These are phyloP conservation scores for Pyxicephalus adspersus DNA, from an alignment of 2,113 vertebrate genomes.

Conservation along the genomic window DNA sequence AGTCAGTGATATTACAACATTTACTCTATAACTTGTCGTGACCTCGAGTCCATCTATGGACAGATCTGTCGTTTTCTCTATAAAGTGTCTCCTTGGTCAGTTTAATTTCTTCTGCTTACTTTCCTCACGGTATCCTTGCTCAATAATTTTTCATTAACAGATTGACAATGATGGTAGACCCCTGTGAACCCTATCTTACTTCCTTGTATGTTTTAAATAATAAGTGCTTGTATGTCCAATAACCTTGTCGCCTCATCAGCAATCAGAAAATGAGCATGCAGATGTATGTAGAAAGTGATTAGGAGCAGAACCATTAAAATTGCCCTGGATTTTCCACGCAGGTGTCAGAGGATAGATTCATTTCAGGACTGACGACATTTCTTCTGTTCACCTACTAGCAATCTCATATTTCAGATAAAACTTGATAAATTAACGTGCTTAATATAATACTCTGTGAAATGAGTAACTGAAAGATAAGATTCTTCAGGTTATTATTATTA, in stretches of 20 bases:
- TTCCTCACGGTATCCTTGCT: slow-evolving; percentile 88
- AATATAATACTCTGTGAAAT: slow-evolving; percentile 22
- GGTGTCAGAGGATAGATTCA: slow-evolving; percentile 40
- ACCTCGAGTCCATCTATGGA: slow-evolving; percentile 58
- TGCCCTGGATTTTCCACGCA: slow-evolving; percentile 31
- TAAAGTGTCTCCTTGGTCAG: slow-evolving; percentile 84
- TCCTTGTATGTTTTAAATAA: slow-evolving; percentile 97
- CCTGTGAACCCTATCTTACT: slow-evolving; percentile 93
- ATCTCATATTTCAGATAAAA: slow-evolving; percentile 25
- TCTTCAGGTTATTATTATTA: background rate
- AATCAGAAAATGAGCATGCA: slow-evolving; percentile 88
- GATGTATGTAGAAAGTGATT: slow-evolving; percentile 78
- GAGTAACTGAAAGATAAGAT: background rate
- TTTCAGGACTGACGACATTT: slow-evolving; percentile 12
- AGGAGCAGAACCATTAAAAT: slow-evolving; percentile 67
- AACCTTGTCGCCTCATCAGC: slow-evolving; percentile 95
- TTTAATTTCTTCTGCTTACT: slow-evolving; percentile 85
- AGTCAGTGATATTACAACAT: slow-evolving; percentile 7
- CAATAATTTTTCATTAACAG: slow-evolving; percentile 99
- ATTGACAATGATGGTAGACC: slow-evolving; percentile 98
- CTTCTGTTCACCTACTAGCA: slow-evolving; percentile 10
- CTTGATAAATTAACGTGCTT: slow-evolving; percentile 13
- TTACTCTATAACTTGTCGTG: slow-evolving; percentile 33
- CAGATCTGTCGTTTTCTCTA: slow-evolving; percentile 76
- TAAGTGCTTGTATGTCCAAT: slow-evolving; percentile 95